These are phyloP conservation scores for Melinaea marsaeus DNA, from an alignment of 2,888 invertebrate genomes.

Conservation along the genomic window DNA sequence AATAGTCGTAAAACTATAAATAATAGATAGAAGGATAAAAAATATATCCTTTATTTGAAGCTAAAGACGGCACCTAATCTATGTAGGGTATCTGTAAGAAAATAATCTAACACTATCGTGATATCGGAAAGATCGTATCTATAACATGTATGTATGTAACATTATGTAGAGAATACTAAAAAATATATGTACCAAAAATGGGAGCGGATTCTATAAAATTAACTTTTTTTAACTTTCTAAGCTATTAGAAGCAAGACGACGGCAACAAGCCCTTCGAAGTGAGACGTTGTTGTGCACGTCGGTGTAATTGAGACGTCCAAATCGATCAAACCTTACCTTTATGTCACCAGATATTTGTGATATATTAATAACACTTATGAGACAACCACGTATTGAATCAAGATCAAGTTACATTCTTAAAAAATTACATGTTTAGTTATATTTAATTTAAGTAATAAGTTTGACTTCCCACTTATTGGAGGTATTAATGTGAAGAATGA, in stretches of 20 bases:
- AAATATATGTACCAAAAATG: conserved; percentile 7
- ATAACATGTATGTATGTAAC: conserved; percentile 12
- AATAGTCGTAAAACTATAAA: too few relatives aligned
- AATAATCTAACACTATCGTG: background rate
- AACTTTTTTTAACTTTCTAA: conserved; percentile 17
- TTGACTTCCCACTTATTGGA: too few relatives aligned
- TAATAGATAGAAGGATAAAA: too few relatives aligned
- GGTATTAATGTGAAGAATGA: too few relatives aligned
- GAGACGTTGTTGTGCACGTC: too few relatives aligned
- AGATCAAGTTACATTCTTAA: too few relatives aligned
- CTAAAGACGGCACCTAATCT: conserved; percentile 15
- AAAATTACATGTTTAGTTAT: too few relatives aligned
- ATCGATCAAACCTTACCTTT: conserved; percentile 27
- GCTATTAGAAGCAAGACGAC: conserved; percentile 25
- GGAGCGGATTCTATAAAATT: conserved; percentile 11
- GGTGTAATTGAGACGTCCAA: too few relatives aligned
- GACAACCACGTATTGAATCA: too few relatives aligned
- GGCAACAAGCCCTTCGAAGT: too few relatives aligned
- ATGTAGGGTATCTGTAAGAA: conserved; percentile 18
- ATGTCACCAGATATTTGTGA: conserved; percentile 8
- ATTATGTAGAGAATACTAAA: background rate
- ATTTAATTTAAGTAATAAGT: background rate
- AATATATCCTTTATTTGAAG: conserved; percentile 4
- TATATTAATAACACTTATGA: too few relatives aligned
- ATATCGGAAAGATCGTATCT: conserved; percentile 15